phyloP scores from a whole-genome alignment of 92 coral and sea anemone genomes.

The Plumapathes pennacea region DNA sequence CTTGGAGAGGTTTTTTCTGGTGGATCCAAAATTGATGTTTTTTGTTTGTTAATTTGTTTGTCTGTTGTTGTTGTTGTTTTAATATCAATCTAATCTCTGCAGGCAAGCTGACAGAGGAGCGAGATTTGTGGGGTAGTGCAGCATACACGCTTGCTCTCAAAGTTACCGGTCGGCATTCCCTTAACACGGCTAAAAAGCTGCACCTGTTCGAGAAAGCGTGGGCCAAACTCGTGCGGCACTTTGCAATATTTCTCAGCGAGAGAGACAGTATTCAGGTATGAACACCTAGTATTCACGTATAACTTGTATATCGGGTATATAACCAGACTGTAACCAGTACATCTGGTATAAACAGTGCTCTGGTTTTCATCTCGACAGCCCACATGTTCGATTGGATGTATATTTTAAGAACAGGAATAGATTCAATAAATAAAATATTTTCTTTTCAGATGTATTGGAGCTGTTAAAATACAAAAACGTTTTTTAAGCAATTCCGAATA shows the following conservation, averaged over 20 bases:
- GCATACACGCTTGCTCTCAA: slow-evolving; percentile 89
- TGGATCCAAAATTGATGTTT: background rate
- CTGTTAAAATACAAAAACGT: too few species aligned
- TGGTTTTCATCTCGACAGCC: too few species aligned
- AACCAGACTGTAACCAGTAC: too few species aligned
- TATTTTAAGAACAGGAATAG: too few species aligned
- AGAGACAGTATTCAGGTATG: slow-evolving; percentile 95
- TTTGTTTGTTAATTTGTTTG: too few species aligned
- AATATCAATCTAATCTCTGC: background rate
- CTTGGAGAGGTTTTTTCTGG: background rate
- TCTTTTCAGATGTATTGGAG: too few species aligned
- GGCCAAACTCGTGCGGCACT: slow-evolving; percentile 95
- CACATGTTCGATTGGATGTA: too few species aligned
- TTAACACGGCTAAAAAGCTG: slow-evolving; percentile 86
- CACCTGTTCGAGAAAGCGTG: slow-evolving; percentile 96
- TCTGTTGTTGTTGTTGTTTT: background rate
- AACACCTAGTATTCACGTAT: too few species aligned
- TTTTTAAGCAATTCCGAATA: too few species aligned
- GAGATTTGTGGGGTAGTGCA: slow-evolving; percentile 98
- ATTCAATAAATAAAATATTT: too few species aligned
- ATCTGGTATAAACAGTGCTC: too few species aligned
- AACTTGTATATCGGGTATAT: too few species aligned
- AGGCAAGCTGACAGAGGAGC: slow-evolving; percentile 88
- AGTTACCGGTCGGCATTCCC: slow-evolving; percentile 88
- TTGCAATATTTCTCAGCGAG: slow-evolving; percentile 81